Base-by-base conservation (phyloP, 2,888 invertebrate genomes). In the Petrophora chlorosata region DNA sequence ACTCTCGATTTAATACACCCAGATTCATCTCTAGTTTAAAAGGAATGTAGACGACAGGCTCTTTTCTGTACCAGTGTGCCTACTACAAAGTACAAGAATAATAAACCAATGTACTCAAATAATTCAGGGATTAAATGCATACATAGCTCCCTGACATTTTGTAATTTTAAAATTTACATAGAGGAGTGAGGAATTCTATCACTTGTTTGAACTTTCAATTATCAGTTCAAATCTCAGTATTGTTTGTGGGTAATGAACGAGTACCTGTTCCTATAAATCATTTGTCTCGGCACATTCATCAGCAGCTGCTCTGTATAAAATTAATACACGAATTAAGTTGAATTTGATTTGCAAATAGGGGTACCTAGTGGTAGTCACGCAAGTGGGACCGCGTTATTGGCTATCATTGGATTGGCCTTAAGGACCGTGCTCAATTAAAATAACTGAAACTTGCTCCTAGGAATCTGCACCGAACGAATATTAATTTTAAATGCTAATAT, bases 261-360 rank as follows among this genome's bases (percentile, higher is more conserved):
- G 46, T 79, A 79, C 79, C 79, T 68, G 62, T 65, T 65, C 43
- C 59, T 59, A 79, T 82, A 79, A 80, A 83, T 82, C 75, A 80
- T 71, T 77, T 67, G 65, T 71, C 65, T 56, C 62, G 49, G 64
- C 67, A 70, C 72, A 70, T 65, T 68, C 63, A 65, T 63, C 68
- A 67, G 73, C 69, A 73, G 76, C 70, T 67, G n/a, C n/a, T n/a
- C n/a, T n/a, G 72, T 68, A 73, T 67, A 60, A 63, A 74, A 80
- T 78, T 71, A 76, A 81, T 77, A 70, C 70, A 68, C 63, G 67
- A 53, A 73, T 76, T 79, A 73, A 67, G 56, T 66, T 59, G 56
- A 67, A 81, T 83, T 83, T 79, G 78, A 78, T 83, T 85, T 84
- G 82, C 83, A 81, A 85, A 82, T 83, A 56, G 26, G 35, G 38